Base-by-base conservation (phyloP, 2,888 invertebrate species). In the Entomobrya proxima region DNA sequence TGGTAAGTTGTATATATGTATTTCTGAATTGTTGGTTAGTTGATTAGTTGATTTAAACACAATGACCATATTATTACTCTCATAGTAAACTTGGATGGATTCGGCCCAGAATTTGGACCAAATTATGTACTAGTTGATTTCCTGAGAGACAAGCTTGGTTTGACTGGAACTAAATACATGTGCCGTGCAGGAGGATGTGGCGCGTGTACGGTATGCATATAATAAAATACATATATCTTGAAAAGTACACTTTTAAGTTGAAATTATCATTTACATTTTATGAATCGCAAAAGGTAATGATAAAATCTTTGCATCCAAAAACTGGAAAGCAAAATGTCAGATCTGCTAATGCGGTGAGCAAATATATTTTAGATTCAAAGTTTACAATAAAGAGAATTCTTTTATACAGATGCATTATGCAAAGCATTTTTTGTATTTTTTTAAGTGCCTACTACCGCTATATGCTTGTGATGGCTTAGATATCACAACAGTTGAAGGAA, bases 151-250 rank as follows among this genome's bases (percentile, higher is more conserved):
- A 92, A 93, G 85, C 93, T 94, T 0, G 93, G 94, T 79, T 91
- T 95, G 0, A 93, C 93, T 3, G 95, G 83, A 0, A 95, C 95
- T 0, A 95, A 95, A 90, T 93, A 92, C 6, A 95, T 95, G 95
- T 95, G 95, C 89, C 93, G 93, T 44, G 95, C 95, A 91, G 95
- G 95, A 1, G 74, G 75, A 13, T 77, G 83, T 52, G 83, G 83
- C 0, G 9, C 64, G 5, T 85, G 78, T 35, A 44, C 37, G 11
- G 72, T 79, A n/a, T n/a, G n/a, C n/a, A n/a, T n/a, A n/a, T n/a
- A n/a, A n/a, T n/a, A n/a, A n/a, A n/a, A n/a, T n/a, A n/a, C n/a
- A n/a, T n/a, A n/a, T n/a, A n/a, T n/a, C n/a, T n/a, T n/a, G n/a
- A n/a, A n/a, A n/a, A n/a, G n/a, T n/a, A n/a, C n/a, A n/a, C n/a